phyloP scores from a whole-genome alignment of 2,797 vertebrate species.

The Antrozous pallidus region DNA sequence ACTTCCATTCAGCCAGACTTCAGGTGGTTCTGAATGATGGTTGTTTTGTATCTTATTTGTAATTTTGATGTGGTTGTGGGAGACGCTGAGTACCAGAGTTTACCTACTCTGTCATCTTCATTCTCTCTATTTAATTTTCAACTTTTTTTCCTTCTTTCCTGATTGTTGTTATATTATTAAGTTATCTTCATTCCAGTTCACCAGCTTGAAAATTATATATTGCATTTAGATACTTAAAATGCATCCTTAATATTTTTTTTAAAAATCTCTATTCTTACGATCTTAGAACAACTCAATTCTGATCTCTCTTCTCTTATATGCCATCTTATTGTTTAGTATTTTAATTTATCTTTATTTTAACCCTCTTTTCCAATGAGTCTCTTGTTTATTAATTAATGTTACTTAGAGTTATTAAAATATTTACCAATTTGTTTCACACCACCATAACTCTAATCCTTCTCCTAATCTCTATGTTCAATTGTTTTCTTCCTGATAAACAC shows the following conservation, averaged over 20 bases:
- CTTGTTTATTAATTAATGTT: not conserved
- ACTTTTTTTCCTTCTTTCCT: not conserved
- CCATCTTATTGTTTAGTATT: not conserved
- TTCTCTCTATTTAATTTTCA: not conserved
- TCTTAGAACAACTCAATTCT: not conserved
- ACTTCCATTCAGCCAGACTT: too few relatives aligned
- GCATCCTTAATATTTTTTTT: not conserved
- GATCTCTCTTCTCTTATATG: not conserved
- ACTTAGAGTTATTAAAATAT: not conserved
- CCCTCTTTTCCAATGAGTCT: not conserved
- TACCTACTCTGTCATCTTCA: too few relatives aligned
- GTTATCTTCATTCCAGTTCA: not conserved
- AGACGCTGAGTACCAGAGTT: too few relatives aligned
- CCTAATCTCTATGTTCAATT: not conserved
- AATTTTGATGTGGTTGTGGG: too few relatives aligned
- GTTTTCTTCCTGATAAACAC: not conserved
- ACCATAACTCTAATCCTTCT: not conserved
- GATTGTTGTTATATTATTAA: not conserved
- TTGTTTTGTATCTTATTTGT: too few relatives aligned
- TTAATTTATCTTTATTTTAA: slow-evolving; percentile 1
- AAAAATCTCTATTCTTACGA: not conserved
- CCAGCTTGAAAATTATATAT: not conserved
- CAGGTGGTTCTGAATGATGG: too few relatives aligned
- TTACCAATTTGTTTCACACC: not conserved
- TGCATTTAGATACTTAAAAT: not conserved